Evolutionary conservation across 2,113 vertebrate genomes (phyloP), one percentile per base, ranked within the genome.

Genomic region (Brevimyrus niger): DNA sequence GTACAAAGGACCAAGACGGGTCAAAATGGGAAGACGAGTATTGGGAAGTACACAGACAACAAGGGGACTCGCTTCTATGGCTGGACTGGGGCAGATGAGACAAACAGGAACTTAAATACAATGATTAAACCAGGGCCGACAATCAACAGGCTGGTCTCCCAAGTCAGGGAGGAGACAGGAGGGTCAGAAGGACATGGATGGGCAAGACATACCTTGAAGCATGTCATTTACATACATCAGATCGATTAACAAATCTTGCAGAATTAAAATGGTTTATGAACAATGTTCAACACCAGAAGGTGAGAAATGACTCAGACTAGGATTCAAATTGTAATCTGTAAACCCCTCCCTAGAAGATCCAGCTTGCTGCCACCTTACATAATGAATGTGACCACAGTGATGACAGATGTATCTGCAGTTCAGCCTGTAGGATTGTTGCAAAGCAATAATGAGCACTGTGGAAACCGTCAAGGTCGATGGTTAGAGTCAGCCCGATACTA

Each of bases 251-350:
- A 19, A 84, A 46, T 46, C 42, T 46, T 42, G 35, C 4, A 46
- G 82, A 13, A 84, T 84, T 47, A 44, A 84, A 84, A 47, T 46
- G 61, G 15, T 44, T 82, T 27, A 50, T 48, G 48, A 10, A 27
- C 10, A 50, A 50, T 6, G 27, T 50, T 13, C 23, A 31, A 27
- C 84, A 50, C 84, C 23, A 31, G 46, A 47, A 50, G n/a, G 83
- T 50, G 47, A 48, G 84, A 86, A 86, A 86, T 85, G 46, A 48
- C 83, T 85, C 42, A 85, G 76, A 82, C 38, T 38, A 86, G 46
- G n/a, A 9, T 51, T 87, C 58, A 69, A 27, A 88, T 65, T 73
- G 42, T 53, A 88, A 88, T 80, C 69, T 80, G 21, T 21, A 80
- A 88, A 38, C 69, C 47, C 11, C 7, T 88, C 51, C 88, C 27